Conservation (phyloP, 2,888 invertebrate species). For the Melitaea athalia region DNA sequence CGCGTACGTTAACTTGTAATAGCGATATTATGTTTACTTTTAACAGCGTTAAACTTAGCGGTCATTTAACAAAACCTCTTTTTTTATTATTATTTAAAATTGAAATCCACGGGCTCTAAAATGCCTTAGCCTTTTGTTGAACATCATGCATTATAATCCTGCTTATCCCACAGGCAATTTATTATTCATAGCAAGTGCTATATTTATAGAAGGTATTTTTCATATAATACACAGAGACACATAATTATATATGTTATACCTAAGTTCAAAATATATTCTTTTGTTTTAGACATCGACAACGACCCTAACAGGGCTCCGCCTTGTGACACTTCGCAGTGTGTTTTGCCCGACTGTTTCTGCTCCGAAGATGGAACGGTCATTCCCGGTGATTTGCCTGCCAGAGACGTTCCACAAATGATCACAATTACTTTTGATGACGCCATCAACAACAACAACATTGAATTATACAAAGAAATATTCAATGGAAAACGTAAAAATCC, state of each 20-base stretch:
- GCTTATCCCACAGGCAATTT: too few species aligned
- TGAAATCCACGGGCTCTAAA: too few species aligned
- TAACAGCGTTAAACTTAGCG: too few species aligned
- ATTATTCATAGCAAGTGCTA: too few species aligned
- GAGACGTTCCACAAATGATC: constrained; percentile 96
- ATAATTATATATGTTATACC: too few species aligned
- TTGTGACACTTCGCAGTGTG: constrained; percentile 92
- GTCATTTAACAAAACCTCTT: too few species aligned
- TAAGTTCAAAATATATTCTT: neutral
- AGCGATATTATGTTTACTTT: neutral
- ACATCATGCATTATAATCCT: too few species aligned
- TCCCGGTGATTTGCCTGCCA: constrained; percentile 91
- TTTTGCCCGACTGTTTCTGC: constrained; percentile 96
- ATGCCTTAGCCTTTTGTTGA: too few species aligned
- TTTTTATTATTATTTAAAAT: too few species aligned
- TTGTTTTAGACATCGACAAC: constrained; percentile 91
- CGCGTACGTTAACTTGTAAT: neutral
- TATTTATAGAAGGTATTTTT: neutral
- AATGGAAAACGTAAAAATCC: constrained; percentile 94
- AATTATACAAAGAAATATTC: constrained; percentile 95
- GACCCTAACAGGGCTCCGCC: constrained; percentile 96
- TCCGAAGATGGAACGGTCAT: constrained; percentile 94
- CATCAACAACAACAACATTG: constrained; percentile 97
- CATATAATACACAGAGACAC: too few species aligned
- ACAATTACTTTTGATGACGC: constrained; percentile 97